Evolutionary conservation across 1,140 invertebrate genomes (phyloP).

Genomic region (Zaprionus tsacasi): DNA sequence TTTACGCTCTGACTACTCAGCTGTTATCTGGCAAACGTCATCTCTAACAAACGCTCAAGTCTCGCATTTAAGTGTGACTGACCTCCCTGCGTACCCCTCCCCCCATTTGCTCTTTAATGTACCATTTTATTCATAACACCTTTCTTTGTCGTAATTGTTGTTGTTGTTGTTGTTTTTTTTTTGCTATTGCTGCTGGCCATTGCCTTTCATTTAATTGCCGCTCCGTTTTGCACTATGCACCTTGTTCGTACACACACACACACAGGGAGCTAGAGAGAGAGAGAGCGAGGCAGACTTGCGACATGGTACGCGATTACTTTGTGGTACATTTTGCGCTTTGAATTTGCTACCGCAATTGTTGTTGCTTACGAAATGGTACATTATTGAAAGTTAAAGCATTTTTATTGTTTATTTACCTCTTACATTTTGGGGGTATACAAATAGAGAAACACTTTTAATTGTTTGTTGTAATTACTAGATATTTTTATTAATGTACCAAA

Average conservation of each 20-base stretch:
- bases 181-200: background rate
- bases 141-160: background rate
- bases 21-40: background rate
- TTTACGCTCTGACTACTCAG: constrained; percentile 1
- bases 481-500: background rate
- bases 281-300: background rate
- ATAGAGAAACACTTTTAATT: background rate
- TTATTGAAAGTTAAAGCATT: constrained; percentile 12
- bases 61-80: constrained; percentile 2
- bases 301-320: background rate
- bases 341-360: constrained; percentile 1
- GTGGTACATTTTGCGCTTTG: constrained; percentile 2
- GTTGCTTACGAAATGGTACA: constrained; percentile 7
- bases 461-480: background rate
- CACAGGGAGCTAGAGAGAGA: background rate
- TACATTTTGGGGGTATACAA: constrained; percentile 1
- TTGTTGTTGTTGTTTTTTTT: background rate
- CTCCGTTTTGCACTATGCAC: constrained; percentile 10
- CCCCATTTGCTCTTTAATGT: background rate
- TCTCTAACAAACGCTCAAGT: background rate
- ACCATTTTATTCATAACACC: constrained; percentile 8
- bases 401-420: constrained; percentile 8
- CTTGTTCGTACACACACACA: background rate
- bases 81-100: background rate
- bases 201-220: constrained; percentile 8